A percentile compares a stretch with the other conserved stretches of the same genome.
Evolutionary conservation across 2,797 vertebrate species (phyloP).

Genomic region (Platyrinchus mystaceus): DNA sequence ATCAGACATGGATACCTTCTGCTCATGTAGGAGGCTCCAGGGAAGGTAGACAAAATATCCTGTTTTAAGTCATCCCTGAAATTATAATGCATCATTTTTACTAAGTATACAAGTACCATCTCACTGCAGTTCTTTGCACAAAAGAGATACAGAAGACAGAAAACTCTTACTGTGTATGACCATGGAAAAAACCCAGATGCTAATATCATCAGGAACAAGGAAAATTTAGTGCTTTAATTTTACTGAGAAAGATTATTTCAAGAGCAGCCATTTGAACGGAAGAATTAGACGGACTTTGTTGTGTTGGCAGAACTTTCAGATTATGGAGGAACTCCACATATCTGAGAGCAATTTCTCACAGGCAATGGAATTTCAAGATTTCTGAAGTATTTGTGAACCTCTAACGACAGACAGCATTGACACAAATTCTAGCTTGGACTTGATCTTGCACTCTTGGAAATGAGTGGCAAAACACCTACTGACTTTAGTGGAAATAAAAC

Average conservation of each 20-base stretch:
- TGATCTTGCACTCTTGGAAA: background rate
- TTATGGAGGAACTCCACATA: background rate
- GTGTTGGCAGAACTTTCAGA: background rate
- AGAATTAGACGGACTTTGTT: background rate
- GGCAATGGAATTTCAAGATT: background rate
- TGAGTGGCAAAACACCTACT: background rate
- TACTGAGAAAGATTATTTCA: background rate
- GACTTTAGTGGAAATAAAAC: background rate
- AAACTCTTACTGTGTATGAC: background rate
- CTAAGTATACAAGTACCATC: background rate
- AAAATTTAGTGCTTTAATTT: background rate
- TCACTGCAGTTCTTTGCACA: background rate
- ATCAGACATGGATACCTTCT: background rate
- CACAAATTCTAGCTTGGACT: background rate
- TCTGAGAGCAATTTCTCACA: background rate
- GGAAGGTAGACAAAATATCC: background rate
- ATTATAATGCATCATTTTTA: background rate
- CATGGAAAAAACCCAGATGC: background rate
- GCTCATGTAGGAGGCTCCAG: background rate
- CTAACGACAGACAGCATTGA: background rate
- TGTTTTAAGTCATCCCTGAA: background rate
- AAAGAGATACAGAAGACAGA: background rate
- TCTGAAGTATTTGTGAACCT: background rate
- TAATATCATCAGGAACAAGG: background rate
- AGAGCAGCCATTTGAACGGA: background rate